A percentile compares a stretch with the other conserved stretches of the same genome.
Conservation (phyloP, 1,140 invertebrate genomes). For the Leguminivora glycinivorella region DNA sequence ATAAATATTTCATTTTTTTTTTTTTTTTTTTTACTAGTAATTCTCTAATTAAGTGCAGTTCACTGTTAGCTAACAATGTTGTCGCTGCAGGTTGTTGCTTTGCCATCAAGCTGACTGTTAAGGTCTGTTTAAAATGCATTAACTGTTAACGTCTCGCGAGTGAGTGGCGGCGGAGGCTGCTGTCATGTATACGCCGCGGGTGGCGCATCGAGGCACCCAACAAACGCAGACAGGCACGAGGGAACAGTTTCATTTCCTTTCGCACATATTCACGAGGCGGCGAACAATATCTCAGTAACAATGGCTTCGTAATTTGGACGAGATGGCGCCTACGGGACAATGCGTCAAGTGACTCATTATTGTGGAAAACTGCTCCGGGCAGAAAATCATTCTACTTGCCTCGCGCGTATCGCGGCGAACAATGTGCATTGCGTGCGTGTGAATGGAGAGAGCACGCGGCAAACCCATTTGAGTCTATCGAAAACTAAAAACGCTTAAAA, state of each 20-base stretch:
- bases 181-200: slow-evolving; percentile 22
- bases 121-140: slow-evolving; percentile 1
- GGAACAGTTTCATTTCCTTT: slow-evolving; percentile 71
- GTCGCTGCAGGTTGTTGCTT: not conserved
- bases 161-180: not conserved
- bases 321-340: slow-evolving; percentile 66
- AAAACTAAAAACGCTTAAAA: slow-evolving; percentile 8
- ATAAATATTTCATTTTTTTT: too few relatives aligned
- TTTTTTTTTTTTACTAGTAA: too few relatives aligned
- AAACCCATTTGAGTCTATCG: slow-evolving; percentile 31
- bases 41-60: too few relatives aligned
- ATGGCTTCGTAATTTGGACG: slow-evolving; percentile 73
- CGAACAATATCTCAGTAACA: slow-evolving; percentile 72
- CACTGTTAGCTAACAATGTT: too few relatives aligned
- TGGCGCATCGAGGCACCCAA: slow-evolving; percentile 44
- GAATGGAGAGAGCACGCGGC: slow-evolving; percentile 33
- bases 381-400: slow-evolving; percentile 59
- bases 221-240: slow-evolving; percentile 50
- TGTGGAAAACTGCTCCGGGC: slow-evolving; percentile 65
- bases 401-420: slow-evolving; percentile 41
- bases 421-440: slow-evolving; percentile 50
- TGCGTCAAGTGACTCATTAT: slow-evolving; percentile 75
- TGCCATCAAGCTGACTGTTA: not conserved
- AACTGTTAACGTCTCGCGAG: not conserved
- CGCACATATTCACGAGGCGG: slow-evolving; percentile 68